phyloP scores from a whole-genome alignment of 1,140 invertebrate species.

The Atopsyche davidsoni region DNA sequence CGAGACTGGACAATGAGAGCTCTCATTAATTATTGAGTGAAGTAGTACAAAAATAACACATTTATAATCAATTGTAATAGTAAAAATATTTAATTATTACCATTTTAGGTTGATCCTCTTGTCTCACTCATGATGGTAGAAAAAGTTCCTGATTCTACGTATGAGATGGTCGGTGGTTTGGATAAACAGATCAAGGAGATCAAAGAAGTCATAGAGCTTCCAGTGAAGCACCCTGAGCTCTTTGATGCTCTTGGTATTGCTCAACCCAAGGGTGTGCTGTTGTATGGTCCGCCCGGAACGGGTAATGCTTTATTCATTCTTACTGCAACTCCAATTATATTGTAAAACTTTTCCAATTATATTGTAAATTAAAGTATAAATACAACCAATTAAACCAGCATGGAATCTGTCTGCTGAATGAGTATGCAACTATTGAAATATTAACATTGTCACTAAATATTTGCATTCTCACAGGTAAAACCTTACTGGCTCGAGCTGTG shows the following conservation, averaged over 20 bases:
- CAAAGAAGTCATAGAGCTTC: conserved; percentile 99
- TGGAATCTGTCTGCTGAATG: no score
- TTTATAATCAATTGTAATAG: conserved; percentile 15
- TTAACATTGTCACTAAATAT: neutral
- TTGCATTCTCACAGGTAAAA: conserved; percentile 60
- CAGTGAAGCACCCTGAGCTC: conserved; percentile 98
- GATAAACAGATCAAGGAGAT: conserved; percentile 99
- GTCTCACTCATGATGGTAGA: conserved; percentile 99
- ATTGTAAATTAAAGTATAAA: no score
- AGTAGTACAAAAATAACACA: conserved; percentile 11
- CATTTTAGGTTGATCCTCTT: conserved; percentile 84
- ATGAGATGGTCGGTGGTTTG: conserved; percentile 99
- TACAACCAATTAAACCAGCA: no score
- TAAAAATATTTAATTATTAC: no score
- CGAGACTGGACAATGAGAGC: no score
- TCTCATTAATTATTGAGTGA: no score
- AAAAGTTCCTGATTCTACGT: conserved; percentile 98
- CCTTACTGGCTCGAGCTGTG: conserved; percentile 92
- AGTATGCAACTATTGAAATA: neutral
- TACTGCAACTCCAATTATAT: no score
- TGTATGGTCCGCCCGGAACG: conserved; percentile 97
- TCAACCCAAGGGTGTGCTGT: conserved; percentile 96
- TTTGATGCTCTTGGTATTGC: conserved; percentile 99
- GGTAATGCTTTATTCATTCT: no score
- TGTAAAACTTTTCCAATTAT: no score